Base-by-base conservation (phyloP, 1,140 invertebrate genomes). In the Scaptomyza montana region DNA sequence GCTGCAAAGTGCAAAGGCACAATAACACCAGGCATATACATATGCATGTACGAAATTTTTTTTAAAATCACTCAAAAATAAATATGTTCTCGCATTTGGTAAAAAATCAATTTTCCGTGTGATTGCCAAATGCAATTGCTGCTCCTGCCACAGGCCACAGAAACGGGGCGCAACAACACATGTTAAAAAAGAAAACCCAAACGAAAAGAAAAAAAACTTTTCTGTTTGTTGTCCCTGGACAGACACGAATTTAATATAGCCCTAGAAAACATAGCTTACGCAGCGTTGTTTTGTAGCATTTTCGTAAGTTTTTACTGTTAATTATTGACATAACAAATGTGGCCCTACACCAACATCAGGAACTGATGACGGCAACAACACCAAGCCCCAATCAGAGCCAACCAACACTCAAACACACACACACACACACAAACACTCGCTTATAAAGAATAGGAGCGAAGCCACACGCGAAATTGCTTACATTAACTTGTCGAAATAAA, bases 311-410 rank as follows among this genome's bases (percentile, higher is more conserved):
- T 71, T 74, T 73, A 62, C 61, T 78, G 84, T 81, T 87, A 89
- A 87, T 87, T 87, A 87, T 87, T 87, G 82, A 87, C 82, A 87
- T 87, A 87, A 87, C 82, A 87, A 86, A 89, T 79, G 78, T 54
- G 79, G 67, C 63, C 57, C 56, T 16, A 54, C 53, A 51, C 39
- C 59, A 62, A 50, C 60, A 36, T 2, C 43, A 47, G 12, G 59
- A 51, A 45, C 74, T 65, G 74, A 77, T 79, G 77, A 80, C 76
- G 74, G 63, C 77, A 78, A 76, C 69, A 75, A 68, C 69, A 62
- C 49, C 64, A 78, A 78, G 65, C 45, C 45, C 70, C 64, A 73
- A 73, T 73, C 70, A 73, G 43, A 68, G 28, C 45, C 45, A 43
- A 55, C 30, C 46, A 21, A 49, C 45, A 39, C 46, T 10, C 21